Percentiles rank a stretch among this genome's conserved stretches.
These are phyloP conservation scores for Halichoeres trimaculatus DNA, from an alignment of 2,113 vertebrate species.

Conservation along the genomic window DNA sequence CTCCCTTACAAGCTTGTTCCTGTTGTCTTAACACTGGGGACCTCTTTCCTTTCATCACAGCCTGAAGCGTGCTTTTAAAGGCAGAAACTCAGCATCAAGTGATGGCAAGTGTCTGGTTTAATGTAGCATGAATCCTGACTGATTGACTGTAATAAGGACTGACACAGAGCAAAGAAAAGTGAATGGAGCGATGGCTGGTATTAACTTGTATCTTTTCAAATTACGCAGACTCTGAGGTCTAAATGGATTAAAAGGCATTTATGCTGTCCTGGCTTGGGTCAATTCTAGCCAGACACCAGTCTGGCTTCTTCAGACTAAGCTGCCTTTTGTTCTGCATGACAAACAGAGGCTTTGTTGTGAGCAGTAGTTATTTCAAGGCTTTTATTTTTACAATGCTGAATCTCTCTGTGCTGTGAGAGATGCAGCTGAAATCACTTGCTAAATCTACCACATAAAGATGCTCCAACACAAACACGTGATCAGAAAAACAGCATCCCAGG, in stretches of 20 bases:
- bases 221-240: conserved; percentile 14
- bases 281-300: conserved; percentile 8
- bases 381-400: conserved; percentile 1
- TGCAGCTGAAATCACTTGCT: neutral
- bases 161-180: neutral
- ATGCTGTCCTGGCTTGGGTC: conserved; percentile 28
- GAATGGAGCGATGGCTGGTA: conserved; percentile 14
- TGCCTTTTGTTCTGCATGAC: neutral
- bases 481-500: conserved; percentile 39
- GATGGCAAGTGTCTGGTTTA: conserved; percentile 34
- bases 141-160: conserved; percentile 34
- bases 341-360: conserved; percentile 19
- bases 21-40: conserved; percentile 55
- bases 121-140: conserved; percentile 45
- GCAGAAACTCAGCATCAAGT: conserved; percentile 2
- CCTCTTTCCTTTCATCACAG: conserved; percentile 56
- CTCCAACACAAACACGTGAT: conserved; percentile 32
- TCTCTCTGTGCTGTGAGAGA: neutral
- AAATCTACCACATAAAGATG: conserved; percentile 23
- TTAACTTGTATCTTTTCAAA: conserved; percentile 27
- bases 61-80: conserved; percentile 35
- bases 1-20: conserved; percentile 49
- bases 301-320: conserved; percentile 14
- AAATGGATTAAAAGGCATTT: conserved; percentile 43
- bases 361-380: neutral